A percentile compares a stretch with the other conserved stretches of the same genome.
phyloP scores from a whole-genome alignment of 1,140 invertebrate genomes.

The Papilio glaucus region DNA sequence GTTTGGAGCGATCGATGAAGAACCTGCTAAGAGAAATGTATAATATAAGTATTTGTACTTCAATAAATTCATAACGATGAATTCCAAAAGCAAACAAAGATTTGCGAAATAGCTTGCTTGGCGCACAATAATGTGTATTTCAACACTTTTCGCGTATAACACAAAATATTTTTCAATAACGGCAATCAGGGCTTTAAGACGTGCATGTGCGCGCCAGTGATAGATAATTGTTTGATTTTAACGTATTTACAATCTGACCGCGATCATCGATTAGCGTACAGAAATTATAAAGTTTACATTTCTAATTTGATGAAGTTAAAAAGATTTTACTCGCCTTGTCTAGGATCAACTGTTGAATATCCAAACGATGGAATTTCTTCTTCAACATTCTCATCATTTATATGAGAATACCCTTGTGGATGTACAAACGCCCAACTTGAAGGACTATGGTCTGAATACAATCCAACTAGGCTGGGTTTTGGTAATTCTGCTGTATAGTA shows the following conservation, averaged over 20 bases:
- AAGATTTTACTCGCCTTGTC: constrained; percentile 54
- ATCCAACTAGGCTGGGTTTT: constrained; percentile 64
- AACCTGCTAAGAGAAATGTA: constrained; percentile 27
- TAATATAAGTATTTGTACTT: constrained; percentile 31
- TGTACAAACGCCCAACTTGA: constrained; percentile 51
- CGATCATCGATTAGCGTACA: too few relatives aligned
- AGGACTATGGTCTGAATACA: constrained; percentile 66
- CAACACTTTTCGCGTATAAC: too few relatives aligned
- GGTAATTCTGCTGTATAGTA: constrained; percentile 69
- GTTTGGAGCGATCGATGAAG: constrained; percentile 42
- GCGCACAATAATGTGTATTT: too few relatives aligned
- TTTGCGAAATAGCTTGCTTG: too few relatives aligned
- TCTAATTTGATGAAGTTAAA: constrained; percentile 14
- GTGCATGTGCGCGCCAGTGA: too few relatives aligned
- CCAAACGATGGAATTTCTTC: constrained; percentile 55
- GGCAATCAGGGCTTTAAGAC: too few relatives aligned
- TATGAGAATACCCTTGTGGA: constrained; percentile 52
- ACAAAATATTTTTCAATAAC: too few relatives aligned
- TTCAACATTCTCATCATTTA: constrained; percentile 56
- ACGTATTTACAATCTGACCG: too few relatives aligned
- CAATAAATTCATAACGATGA: too few relatives aligned
- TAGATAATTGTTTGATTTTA: too few relatives aligned
- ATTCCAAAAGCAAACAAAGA: too few relatives aligned
- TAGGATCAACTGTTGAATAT: constrained; percentile 72
- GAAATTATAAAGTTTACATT: not conserved